phyloP scores from a whole-genome alignment of 2,888 invertebrate genomes.

The Meghimatium bilineatum region DNA sequence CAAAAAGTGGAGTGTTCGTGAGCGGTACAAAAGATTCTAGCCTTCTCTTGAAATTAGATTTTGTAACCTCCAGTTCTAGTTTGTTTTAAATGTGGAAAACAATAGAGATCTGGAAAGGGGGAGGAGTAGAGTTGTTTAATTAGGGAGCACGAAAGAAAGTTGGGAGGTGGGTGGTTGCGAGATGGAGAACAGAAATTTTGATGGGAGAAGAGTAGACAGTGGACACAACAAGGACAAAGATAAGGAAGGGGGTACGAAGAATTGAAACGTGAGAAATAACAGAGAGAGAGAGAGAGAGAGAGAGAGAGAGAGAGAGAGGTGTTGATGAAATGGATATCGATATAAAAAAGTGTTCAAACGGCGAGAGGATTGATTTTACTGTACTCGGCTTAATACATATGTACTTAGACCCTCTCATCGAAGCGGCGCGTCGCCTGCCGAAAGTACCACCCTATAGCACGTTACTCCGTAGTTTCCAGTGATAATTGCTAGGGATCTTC shows the following conservation, averaged over 20 bases:
- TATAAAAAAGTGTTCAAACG: no score
- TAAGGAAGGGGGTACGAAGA: background rate
- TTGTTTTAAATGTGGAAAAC: background rate
- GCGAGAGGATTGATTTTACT: no score
- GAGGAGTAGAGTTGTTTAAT: background rate
- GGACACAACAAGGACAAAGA: background rate
- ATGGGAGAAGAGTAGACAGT: no score
- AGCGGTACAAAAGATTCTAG: background rate
- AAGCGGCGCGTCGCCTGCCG: no score
- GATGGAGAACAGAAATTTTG: no score
- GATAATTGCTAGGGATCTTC: no score
- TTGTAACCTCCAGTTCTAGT: background rate
- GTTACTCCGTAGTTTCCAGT: no score
- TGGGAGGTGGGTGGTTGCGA: slow-evolving; percentile 8
- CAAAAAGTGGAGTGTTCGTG: background rate
- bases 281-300: background rate
- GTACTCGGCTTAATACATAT: no score
- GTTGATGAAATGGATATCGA: no score
- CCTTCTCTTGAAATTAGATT: slow-evolving; percentile 12
- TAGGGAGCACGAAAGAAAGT: background rate
- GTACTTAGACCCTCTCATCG: no score
- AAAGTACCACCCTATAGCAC: no score
- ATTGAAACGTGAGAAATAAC: background rate
- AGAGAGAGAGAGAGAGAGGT: background rate
- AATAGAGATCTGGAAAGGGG: background rate